Conservation (phyloP, 1,140 invertebrate genomes). For the Drosophila insularis region DNA sequence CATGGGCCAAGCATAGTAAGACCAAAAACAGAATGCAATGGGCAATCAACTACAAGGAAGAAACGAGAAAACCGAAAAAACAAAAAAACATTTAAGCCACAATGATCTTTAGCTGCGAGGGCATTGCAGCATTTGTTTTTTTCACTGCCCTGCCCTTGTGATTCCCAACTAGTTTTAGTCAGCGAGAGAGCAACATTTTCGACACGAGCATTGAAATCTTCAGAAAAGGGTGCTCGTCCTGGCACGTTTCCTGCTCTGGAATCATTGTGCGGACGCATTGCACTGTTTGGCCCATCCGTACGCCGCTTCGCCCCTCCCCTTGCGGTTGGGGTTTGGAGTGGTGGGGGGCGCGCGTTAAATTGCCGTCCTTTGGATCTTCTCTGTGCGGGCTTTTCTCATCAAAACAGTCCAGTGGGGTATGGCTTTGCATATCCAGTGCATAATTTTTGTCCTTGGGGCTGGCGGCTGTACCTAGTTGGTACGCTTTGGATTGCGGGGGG, state of each 20-base stretch:
- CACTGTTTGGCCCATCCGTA: conserved; percentile 49
- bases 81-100: not conserved
- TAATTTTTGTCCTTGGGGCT: conserved; percentile 75
- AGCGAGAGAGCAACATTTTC: not conserved
- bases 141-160: not conserved
- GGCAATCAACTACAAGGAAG: conserved; percentile 63
- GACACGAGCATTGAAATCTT: accelerated
- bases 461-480: conserved; percentile 45
- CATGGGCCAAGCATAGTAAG: conserved; percentile 73
- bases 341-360: conserved; percentile 59
- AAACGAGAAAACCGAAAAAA: not conserved
- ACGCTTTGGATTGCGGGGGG: conserved; percentile 38
- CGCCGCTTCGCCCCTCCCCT: conserved; percentile 8
- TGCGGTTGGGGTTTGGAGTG: conserved; percentile 28
- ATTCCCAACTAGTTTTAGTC: conserved; percentile 61
- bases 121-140: conserved; percentile 1
- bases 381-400: conserved; percentile 18
- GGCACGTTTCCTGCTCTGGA: conserved; percentile 28
- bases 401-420: conserved; percentile 75
- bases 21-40: conserved; percentile 74
- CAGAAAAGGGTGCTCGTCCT: conserved; percentile 78
- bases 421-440: conserved; percentile 82
- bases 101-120: not conserved
- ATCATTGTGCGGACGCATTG: conserved; percentile 67
- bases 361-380: conserved; percentile 53